Evolutionary conservation across 2,888 invertebrate genomes (phyloP), one percentile per base, ranked within the genome.

Genomic region (Parapristionchus giblindavisi): DNA sequence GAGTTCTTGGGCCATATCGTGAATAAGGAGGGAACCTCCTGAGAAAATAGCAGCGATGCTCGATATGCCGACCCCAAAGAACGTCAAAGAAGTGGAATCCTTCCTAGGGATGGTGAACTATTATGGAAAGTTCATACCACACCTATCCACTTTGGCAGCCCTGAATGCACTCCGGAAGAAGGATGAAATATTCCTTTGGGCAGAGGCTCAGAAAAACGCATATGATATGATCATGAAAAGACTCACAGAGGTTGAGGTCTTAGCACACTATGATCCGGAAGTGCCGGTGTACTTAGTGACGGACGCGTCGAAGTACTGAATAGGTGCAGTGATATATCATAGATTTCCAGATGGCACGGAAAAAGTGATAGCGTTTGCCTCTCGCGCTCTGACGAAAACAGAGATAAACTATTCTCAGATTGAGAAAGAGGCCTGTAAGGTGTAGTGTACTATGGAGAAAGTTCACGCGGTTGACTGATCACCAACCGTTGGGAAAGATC

Each of bases 401-500:
- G 89, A 90, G 79, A 73, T 77, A 0, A 89, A 89, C 24, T 89
- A 90, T 61, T 80, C 87, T 0, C 88, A 88, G 0, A 89, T 89
- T 0, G 89, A 90, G 75, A 81, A 88, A n/a, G 90, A 90, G 81
- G 87, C 84, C 0, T n/a, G n/a, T n/a, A n/a, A n/a, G n/a, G n/a
- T n/a, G n/a, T n/a, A n/a, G n/a, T n/a, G n/a, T n/a, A n/a, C n/a
- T 90, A 89, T 76, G 88, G 0, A 48, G 84, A 8, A 63, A 80
- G 0, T 88, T 89, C 32, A 78, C 78, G 0, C 82, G 90, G 0
- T 77, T 87, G 4, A 90, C 89, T 0, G 90, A 90, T 77, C 90
- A 90, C 75, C 88, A 89, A 75, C 89, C 90, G 0, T 81, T 91
- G 40, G 88, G 89, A 85, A 91, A 89, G 14, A 80, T 80, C 4